Evolutionary conservation across 2,797 vertebrate genomes (phyloP).

Genomic region (Pantherophis vulpinus): DNA sequence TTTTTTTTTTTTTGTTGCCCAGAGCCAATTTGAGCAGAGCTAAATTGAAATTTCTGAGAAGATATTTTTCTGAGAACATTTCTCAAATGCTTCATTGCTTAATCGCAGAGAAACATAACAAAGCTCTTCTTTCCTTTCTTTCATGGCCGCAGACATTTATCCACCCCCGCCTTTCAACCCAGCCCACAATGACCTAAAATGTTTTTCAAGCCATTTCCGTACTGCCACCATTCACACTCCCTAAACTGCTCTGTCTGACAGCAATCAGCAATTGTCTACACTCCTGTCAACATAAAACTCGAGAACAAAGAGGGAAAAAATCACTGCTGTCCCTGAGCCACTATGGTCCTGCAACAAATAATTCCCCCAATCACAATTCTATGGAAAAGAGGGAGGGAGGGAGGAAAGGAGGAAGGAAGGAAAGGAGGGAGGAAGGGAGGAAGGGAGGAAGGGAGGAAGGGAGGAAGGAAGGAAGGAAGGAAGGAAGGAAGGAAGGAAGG

Average conservation of each 20-base stretch:
- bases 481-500: too few relatives aligned
- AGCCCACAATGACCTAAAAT: background rate
- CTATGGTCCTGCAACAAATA: background rate
- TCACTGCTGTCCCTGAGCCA: background rate
- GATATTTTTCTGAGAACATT: background rate
- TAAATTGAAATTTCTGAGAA: background rate
- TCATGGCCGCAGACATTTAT: background rate
- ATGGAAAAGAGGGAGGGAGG: background rate
- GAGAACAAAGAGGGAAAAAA: background rate
- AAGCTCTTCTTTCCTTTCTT: background rate
- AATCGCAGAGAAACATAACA: background rate
- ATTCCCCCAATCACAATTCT: background rate
- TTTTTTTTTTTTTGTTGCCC: conserved; percentile 9
- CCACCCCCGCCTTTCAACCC: background rate
- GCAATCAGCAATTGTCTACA: background rate
- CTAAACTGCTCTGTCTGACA: background rate
- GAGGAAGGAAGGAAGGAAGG: too few relatives aligned
- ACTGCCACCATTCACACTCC: background rate
- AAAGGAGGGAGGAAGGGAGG: too few relatives aligned
- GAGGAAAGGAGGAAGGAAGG: too few relatives aligned
- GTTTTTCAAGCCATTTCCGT: background rate
- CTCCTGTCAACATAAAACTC: background rate
- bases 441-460: too few relatives aligned
- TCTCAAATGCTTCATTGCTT: conserved; percentile 15
- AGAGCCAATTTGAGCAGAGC: background rate